phyloP scores from a whole-genome alignment of 2,888 invertebrate genomes.

The Sericinus montela region DNA sequence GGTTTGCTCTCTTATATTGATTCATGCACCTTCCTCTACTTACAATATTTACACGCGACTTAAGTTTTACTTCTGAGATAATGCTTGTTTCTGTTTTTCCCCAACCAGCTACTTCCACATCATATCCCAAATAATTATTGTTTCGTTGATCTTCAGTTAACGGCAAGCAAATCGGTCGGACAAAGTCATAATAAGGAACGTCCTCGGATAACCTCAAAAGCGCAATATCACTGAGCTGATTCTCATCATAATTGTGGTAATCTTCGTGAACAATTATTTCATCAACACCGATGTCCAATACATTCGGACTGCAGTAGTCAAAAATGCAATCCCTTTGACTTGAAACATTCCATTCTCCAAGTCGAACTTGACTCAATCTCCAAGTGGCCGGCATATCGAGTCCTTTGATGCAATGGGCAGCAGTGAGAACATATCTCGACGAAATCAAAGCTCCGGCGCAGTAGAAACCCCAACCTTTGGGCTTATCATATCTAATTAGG shows the following conservation, averaged over 20 bases:
- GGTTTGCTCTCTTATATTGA: too few relatives aligned
- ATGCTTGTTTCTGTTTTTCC: too few relatives aligned
- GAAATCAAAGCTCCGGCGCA: conserved; percentile 87
- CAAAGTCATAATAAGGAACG: too few relatives aligned
- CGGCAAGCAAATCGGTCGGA: too few relatives aligned
- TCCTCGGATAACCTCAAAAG: conserved; percentile 80
- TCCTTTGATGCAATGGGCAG: conserved; percentile 86
- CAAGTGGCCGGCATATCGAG: conserved; percentile 81
- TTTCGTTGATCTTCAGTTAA: too few relatives aligned
- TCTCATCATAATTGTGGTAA: conserved; percentile 77
- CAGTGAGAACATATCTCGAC: conserved; percentile 84
- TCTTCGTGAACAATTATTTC: conserved; percentile 82
- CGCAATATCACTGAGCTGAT: conserved; percentile 87
- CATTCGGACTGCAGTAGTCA: conserved; percentile 79
- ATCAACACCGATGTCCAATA: conserved; percentile 81
- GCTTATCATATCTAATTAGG: conserved; percentile 81
- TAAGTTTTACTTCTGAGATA: too few relatives aligned
- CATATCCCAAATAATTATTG: too few relatives aligned
- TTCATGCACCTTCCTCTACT: too few relatives aligned
- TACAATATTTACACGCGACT: too few relatives aligned
- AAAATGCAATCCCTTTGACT: conserved; percentile 80
- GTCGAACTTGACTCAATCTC: conserved; percentile 80
- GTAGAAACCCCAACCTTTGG: conserved; percentile 82
- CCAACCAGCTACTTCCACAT: too few relatives aligned
- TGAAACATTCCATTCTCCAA: conserved; percentile 84